Evolutionary conservation across 2,888 invertebrate species (phyloP).

Genomic region (Harmothoe impar): DNA sequence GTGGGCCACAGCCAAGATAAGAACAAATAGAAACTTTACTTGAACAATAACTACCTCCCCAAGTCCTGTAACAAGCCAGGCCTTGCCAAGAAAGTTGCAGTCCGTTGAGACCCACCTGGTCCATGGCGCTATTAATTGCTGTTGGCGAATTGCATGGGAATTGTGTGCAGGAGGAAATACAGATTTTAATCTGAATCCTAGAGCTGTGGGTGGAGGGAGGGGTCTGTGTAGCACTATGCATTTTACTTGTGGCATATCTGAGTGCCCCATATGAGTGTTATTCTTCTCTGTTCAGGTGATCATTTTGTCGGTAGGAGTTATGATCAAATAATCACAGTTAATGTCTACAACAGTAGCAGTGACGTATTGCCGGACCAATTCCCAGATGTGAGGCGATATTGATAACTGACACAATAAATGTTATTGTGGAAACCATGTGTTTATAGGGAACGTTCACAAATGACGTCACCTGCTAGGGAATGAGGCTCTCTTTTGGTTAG

Average conservation of each 20-base stretch:
- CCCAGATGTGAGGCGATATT: not conserved
- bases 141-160: not conserved
- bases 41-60: conserved; percentile 11
- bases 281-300: not conserved
- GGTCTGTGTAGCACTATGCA: not conserved
- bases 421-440: not conserved
- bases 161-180: not conserved
- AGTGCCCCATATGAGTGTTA: not conserved
- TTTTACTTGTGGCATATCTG: not conserved
- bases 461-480: not conserved
- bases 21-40: conserved; percentile 53
- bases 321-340: not conserved
- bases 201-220: no score
- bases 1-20: not conserved
- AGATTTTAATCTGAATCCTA: no score
- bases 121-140: not conserved
- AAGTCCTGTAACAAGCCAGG: not conserved
- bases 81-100: conserved; percentile 9
- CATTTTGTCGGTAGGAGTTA: not conserved
- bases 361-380: not conserved
- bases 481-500: not conserved
- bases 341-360: no score
- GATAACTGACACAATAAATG: not conserved
- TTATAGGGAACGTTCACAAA: not conserved
- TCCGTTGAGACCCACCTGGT: conserved; percentile 7